phyloP scores from a whole-genome alignment of 2,888 invertebrate genomes.

The Agonopterix subpropinquella region DNA sequence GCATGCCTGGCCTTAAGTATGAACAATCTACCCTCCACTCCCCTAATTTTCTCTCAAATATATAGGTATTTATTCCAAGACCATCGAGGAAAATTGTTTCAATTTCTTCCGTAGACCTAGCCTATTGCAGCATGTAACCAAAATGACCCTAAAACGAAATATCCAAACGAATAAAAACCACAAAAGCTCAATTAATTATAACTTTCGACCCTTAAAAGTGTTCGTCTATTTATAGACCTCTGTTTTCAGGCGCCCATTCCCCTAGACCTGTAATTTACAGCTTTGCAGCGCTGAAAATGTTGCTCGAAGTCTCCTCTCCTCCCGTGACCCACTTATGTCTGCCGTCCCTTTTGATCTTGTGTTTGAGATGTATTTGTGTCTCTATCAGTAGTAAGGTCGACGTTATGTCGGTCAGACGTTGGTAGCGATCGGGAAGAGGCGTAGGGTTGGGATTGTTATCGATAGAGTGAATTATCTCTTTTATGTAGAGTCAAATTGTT shows the following conservation, averaged over 20 bases:
- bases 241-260: slow-evolving; percentile 44
- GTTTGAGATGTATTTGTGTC: slow-evolving; percentile 25
- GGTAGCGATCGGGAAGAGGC: slow-evolving; percentile 53
- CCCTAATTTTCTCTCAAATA: too few relatives aligned
- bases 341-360: slow-evolving; percentile 27
- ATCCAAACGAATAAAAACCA: not conserved
- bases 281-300: slow-evolving; percentile 56
- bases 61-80: too few relatives aligned
- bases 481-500: too few relatives aligned
- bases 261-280: slow-evolving; percentile 32
- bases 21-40: too few relatives aligned
- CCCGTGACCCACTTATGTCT: slow-evolving; percentile 66
- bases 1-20: too few relatives aligned
- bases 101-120: too few relatives aligned
- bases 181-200: slow-evolving; percentile 34
- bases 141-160: not conserved
- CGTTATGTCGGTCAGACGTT: slow-evolving; percentile 65
- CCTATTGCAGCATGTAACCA: too few relatives aligned
- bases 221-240: slow-evolving; percentile 49
- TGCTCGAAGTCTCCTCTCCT: slow-evolving; percentile 52
- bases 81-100: too few relatives aligned
- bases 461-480: too few relatives aligned
- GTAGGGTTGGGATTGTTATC: slow-evolving; percentile 6
- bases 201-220: slow-evolving; percentile 25
- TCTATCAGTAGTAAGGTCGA: slow-evolving; percentile 58